phyloP scores from a whole-genome alignment of 2,888 invertebrate species.

The Myopa testacea region DNA sequence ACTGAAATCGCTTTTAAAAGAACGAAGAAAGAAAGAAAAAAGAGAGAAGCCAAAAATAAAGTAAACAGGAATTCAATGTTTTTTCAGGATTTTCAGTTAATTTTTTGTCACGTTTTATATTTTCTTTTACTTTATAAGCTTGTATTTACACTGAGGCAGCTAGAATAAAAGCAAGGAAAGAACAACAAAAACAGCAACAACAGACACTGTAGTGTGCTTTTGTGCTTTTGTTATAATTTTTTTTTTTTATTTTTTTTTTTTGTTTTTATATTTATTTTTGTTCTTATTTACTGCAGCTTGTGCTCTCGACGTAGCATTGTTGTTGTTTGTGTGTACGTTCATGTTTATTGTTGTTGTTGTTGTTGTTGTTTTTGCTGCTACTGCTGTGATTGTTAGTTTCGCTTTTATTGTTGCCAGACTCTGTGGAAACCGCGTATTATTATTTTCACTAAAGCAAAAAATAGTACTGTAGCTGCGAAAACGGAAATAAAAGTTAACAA shows the following conservation, averaged over 20 bases:
- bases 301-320: background rate
- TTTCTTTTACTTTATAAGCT: background rate
- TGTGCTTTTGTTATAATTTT: background rate
- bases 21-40: background rate
- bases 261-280: background rate
- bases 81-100: background rate
- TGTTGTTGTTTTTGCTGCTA: slow-evolving; percentile 1
- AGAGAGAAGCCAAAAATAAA: slow-evolving; percentile 5
- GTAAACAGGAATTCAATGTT: background rate
- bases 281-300: background rate
- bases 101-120: background rate
- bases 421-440: slow-evolving; percentile 27
- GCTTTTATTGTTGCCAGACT: slow-evolving; percentile 21
- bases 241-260: background rate
- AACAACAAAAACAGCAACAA: background rate
- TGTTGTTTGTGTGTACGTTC: background rate
- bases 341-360: background rate
- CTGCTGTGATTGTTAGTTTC: slow-evolving; percentile 6
- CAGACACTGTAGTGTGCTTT: background rate
- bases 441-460: slow-evolving; percentile 21
- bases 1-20: background rate
- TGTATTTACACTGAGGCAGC: too few relatives aligned
- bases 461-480: background rate
- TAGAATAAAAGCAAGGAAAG: background rate
- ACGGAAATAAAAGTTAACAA: slow-evolving; percentile 27